Conservation (phyloP, 2,113 vertebrate genomes). For the Amblyornis subalaris region DNA sequence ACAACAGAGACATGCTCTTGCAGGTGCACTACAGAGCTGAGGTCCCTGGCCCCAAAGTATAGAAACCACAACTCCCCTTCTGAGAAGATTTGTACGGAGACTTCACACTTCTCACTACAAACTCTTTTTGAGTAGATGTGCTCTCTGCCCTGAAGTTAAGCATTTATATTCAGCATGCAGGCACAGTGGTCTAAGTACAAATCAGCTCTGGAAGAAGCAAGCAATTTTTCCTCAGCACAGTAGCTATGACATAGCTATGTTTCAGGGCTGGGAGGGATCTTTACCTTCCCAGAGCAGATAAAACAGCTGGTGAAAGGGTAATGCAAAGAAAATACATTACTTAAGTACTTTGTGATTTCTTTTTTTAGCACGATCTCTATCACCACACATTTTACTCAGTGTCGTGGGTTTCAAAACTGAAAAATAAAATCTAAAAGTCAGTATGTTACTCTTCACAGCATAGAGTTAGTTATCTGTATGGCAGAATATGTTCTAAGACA, state of each 20-base stretch:
- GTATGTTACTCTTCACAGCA: background rate
- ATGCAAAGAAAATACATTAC: background rate
- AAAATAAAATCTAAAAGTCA: background rate
- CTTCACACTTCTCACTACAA: background rate
- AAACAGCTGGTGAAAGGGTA: background rate
- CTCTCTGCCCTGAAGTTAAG: background rate
- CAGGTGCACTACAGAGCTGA: background rate
- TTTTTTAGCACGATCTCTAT: background rate
- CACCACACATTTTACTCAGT: background rate
- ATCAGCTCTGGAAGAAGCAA: background rate
- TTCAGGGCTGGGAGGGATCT: background rate
- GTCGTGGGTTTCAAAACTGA: background rate
- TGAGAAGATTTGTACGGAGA: background rate
- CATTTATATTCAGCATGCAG: rapidly evolving
- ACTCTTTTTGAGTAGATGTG: background rate
- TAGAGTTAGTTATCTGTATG: background rate
- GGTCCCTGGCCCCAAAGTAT: background rate
- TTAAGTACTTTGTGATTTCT: background rate
- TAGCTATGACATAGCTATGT: background rate
- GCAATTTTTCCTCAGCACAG: background rate
- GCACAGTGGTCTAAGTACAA: background rate
- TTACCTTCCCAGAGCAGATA: background rate
- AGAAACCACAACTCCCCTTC: background rate
- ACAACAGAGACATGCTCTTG: too few species aligned
- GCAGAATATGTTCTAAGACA: background rate